Base-by-base conservation (phyloP, 1,140 invertebrate species). In the Pseudachorutes palmiensis region DNA sequence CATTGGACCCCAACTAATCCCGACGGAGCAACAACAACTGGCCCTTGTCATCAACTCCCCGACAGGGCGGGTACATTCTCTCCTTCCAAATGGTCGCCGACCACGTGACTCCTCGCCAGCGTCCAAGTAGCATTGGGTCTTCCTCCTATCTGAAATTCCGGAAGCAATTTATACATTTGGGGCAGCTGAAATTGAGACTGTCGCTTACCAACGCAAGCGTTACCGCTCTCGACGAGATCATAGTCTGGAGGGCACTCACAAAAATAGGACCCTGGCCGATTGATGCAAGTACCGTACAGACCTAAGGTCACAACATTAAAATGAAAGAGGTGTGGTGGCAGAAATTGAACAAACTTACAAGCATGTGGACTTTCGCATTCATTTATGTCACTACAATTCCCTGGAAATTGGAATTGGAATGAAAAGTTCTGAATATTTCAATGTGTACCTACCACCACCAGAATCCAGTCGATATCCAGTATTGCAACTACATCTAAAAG, bases 1-100 rank as follows among this genome's bases (percentile, higher is more conserved):
- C 55, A 83, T 80, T 31, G 88, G 86, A 26, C 90, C 91, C 91
- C 91, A 94, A 0, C 87, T 90, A 68, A 82, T 84, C 48, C 91
- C 91, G 22, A 92, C 83, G 58, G 88, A 89, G 77, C 91, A 94
- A 76, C 92, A 94, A 75, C 91, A 94, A 0, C 88, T 86, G 0
- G 90, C 85, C 77, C 87, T 86, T 0, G 88, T 88, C 1, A 91
- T 84, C 69, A 79, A 76, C 16, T 79, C 75, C 2, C 82, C 88
- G 76, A 83, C 83, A 78, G 78, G 84, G 31, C 79, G 76, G 19
- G 76, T 75, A 72, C 84, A 86, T 16, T 80, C 72, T 29, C 78
- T 79, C 29, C 79, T 72, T 1, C 76, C 79, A n/a, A 65, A 67
- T 16, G 66, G 67, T 48, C 64, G 62, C 41, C 72, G 51, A 9